Base-by-base conservation (phyloP, 2,888 invertebrate species). In the Blastobasis adustella region DNA sequence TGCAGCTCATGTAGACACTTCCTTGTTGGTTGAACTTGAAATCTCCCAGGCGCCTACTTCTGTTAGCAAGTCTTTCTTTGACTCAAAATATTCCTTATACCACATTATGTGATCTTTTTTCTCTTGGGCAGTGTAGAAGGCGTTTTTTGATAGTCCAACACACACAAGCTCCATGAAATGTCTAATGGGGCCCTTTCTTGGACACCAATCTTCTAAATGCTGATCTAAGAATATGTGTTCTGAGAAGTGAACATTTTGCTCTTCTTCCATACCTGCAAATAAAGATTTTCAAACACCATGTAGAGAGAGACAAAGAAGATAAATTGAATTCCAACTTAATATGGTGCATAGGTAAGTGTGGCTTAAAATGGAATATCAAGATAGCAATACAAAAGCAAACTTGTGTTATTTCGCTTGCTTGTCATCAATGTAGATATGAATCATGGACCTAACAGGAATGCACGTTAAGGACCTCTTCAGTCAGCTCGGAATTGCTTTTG, bases 161-260 rank as follows among this genome's bases (percentile, higher is more conserved):
- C 95, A 94, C 0, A 99, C 98, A 5, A 99, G 89, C 70, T 99
- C 98, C 99, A 99, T 99, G 76, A 98, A 99, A 79, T 98, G 96
- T 6, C 97, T 90, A 59, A 99, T 90, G 0, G 99, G 98, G 0
- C 98, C 99, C 62, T 90, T 92, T 46, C 87, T 90, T 0, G 99
- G 98, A 73, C 99, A 98, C 95, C 97, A 97, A 0, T 90, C 92
- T 65, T 95, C 93, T 10, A 99, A 87, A 71, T 96, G 93, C 10
- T 92, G 88, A 56, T 98, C 98, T 8, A 99, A 85, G 79, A 99
- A 98, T 37, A 99, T 91, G 74, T 99, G 99, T 61, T 99, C 97
- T 0, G 96, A 93, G 77, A 99, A 99, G 62, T 95, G 93, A 0
- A 92, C 92, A 9, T 90, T 83, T 56, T 92, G 91, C 61, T 93